Evolutionary conservation across 2,888 invertebrate species (phyloP).

Genomic region (Carcina quercana): DNA sequence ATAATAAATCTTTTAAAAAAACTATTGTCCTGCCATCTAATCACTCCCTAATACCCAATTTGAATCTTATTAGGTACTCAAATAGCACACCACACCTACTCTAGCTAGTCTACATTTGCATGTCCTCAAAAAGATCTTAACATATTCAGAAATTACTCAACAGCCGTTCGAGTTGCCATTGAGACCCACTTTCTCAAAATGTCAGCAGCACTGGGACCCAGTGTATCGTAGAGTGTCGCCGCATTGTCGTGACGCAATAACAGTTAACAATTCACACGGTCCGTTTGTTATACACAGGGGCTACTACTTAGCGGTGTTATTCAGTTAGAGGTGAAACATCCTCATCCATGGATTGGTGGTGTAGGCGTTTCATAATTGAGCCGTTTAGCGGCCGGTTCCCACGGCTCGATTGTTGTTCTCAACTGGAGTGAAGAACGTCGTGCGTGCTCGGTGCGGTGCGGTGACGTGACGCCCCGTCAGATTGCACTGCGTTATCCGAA

Average conservation of each 20-base stretch:
- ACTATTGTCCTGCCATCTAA: too few species aligned
- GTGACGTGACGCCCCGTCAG: conserved; percentile 37
- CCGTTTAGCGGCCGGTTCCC: conserved; percentile 52
- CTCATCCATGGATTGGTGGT: conserved; percentile 30
- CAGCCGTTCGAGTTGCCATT: too few species aligned
- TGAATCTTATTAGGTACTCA: too few species aligned
- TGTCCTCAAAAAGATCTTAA: conserved; percentile 1
- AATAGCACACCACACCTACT: too few species aligned
- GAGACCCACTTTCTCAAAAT: conserved; percentile 23
- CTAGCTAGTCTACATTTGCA: background rate
- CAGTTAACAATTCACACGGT: conserved; percentile 51
- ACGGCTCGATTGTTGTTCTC: conserved; percentile 65
- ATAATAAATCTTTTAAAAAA: too few species aligned
- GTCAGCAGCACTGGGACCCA: conserved; percentile 26
- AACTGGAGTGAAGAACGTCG: conserved; percentile 41
- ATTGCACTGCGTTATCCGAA: conserved; percentile 37
- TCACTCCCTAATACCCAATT: too few species aligned
- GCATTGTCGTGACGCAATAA: conserved; percentile 39
- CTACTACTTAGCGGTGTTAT: conserved; percentile 30
- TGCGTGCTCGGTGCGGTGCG: conserved; percentile 54
- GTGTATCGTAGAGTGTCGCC: conserved; percentile 17
- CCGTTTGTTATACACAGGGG: conserved; percentile 31
- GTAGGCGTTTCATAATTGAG: conserved; percentile 51
- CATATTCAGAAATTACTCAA: background rate
- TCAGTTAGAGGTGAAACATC: conserved; percentile 37